These are phyloP conservation scores for Rotaria socialis DNA, from an alignment of 2,888 invertebrate genomes.

Conservation along the genomic window DNA sequence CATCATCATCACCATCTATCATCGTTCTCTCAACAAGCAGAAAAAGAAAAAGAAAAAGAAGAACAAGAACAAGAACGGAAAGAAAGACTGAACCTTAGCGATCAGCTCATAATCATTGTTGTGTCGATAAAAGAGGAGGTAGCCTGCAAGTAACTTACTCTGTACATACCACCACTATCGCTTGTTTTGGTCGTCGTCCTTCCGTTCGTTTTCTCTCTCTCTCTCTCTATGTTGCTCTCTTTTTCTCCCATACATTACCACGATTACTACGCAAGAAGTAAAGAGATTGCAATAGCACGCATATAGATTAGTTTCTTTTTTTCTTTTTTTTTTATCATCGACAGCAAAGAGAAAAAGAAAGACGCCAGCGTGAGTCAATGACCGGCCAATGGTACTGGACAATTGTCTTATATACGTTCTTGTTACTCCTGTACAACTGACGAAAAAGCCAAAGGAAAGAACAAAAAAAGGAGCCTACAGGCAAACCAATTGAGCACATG, in stretches of 20 bases:
- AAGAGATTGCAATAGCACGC: neutral
- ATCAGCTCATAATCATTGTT: conserved; percentile 13
- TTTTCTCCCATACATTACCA: neutral
- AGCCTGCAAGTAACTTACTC: conserved; percentile 1
- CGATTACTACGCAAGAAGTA: neutral
- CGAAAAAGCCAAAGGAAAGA: neutral
- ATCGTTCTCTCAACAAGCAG: neutral
- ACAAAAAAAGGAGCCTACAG: neutral
- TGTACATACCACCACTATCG: neutral
- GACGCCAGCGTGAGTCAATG: neutral
- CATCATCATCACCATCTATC: conserved; percentile 10
- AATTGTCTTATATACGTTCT: neutral
- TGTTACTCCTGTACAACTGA: neutral
- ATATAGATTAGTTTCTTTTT: conserved; percentile 10
- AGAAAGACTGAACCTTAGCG: neutral
- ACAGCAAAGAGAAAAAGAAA: neutral
- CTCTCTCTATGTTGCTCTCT: neutral
- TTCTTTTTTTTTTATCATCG: conserved; percentile 18
- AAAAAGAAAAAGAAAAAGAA: neutral
- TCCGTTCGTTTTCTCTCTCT: conserved; percentile 7
- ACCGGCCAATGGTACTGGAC: conserved; percentile 1
- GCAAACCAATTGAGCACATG: conserved; percentile 13
- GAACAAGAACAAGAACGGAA: neutral
- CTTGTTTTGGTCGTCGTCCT: conserved; percentile 21
- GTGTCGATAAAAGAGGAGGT: neutral